phyloP scores from a whole-genome alignment of 2,113 vertebrate species.

The Paralichthys olivaceus region DNA sequence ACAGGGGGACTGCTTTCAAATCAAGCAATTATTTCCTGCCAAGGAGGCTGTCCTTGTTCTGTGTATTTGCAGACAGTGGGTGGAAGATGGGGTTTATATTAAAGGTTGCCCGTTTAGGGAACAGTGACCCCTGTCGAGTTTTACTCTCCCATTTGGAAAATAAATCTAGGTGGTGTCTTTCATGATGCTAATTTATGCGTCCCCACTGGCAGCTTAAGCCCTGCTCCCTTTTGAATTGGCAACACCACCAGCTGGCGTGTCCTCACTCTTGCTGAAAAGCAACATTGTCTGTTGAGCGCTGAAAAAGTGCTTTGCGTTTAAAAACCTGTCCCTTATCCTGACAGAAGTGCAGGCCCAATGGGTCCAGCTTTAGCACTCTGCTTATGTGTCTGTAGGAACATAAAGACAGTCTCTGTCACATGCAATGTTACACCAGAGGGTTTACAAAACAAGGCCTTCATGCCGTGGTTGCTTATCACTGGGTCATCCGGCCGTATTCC shows the following conservation, averaged over 20 bases:
- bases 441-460: conserved; percentile 42
- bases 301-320: conserved; percentile 46
- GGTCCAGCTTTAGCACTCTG: conserved; percentile 34
- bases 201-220: conserved; percentile 71
- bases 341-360: conserved; percentile 53
- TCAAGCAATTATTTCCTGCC: conserved; percentile 44
- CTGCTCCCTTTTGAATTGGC: conserved; percentile 67
- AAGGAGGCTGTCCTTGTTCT: conserved; percentile 10
- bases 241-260: conserved; percentile 72
- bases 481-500: conserved; percentile 35
- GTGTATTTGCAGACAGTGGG: conserved; percentile 27
- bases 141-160: conserved; percentile 59
- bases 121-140: conserved; percentile 71
- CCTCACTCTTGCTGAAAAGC: conserved; percentile 64
- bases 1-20: conserved; percentile 43
- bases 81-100: conserved; percentile 53
- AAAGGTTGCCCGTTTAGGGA: conserved; percentile 64
- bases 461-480: conserved; percentile 38
- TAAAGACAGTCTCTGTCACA: conserved; percentile 66
- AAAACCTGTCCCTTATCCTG: conserved; percentile 60
- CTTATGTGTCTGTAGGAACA: conserved; percentile 48
- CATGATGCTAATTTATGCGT: conserved; percentile 78
- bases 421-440: conserved; percentile 46
- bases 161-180: conserved; percentile 73
- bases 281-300: conserved; percentile 62